A percentile compares a stretch with the other conserved stretches of the same genome.
These are phyloP conservation scores for Esox niger DNA, from an alignment of 2,113 vertebrate genomes.

Conservation along the genomic window DNA sequence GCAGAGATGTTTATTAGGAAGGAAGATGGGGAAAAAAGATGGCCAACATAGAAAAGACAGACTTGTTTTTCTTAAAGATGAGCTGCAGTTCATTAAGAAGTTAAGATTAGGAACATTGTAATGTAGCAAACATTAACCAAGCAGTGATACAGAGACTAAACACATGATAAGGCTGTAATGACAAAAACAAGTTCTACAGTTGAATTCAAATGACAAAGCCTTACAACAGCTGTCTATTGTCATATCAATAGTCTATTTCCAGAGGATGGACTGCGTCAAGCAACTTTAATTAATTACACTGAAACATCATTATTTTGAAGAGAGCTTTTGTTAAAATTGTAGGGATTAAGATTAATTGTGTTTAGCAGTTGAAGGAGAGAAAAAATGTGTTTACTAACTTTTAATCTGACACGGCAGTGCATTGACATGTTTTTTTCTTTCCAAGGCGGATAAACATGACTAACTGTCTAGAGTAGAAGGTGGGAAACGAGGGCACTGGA, in stretches of 20 bases:
- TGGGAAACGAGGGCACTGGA: not conserved
- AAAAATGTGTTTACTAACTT: constrained; percentile 36
- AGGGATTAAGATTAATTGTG: constrained; percentile 67
- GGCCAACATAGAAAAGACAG: constrained; percentile 57
- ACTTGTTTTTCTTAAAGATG: constrained; percentile 35
- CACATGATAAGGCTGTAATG: constrained; percentile 63
- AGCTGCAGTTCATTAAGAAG: constrained; percentile 23
- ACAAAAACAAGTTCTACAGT: constrained; percentile 51
- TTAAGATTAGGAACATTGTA: constrained; percentile 40
- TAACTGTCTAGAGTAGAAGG: not conserved
- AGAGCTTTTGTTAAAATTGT: constrained; percentile 60
- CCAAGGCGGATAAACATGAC: constrained; percentile 14
- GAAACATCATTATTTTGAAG: constrained; percentile 62
- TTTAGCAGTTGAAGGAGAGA: constrained; percentile 48
- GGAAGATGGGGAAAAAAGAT: constrained; percentile 66
- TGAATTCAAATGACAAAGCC: constrained; percentile 63
- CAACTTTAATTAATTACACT: constrained; percentile 64
- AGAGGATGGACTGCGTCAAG: constrained; percentile 37
- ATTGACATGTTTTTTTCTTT: constrained; percentile 22
- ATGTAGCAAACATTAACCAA: constrained; percentile 36
- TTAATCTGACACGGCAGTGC: constrained; percentile 35
- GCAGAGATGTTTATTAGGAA: constrained; percentile 65
- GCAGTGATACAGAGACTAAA: constrained; percentile 46
- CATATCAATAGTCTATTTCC: constrained; percentile 66
- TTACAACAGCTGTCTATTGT: constrained; percentile 64